Evolutionary conservation across 2,797 vertebrate species (phyloP).

Genomic region (Mormyrops boulengeri): DNA sequence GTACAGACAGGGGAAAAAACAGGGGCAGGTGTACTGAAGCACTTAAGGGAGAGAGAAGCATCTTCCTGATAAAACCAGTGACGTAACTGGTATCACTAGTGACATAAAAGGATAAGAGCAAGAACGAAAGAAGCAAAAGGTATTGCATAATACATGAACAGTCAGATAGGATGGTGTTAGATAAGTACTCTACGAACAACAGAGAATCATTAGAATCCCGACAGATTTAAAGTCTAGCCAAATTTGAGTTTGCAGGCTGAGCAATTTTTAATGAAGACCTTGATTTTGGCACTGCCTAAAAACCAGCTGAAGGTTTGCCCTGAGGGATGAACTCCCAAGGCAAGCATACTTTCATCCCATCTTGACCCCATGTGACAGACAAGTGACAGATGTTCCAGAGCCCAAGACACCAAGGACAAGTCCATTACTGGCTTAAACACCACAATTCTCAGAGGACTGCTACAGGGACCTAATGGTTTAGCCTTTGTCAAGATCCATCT

Average conservation of each 20-base stretch:
- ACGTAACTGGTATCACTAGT: not conserved
- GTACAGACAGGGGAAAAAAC: not conserved
- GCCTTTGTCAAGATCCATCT: conserved; percentile 1
- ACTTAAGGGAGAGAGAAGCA: not conserved
- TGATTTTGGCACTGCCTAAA: conserved; percentile 50
- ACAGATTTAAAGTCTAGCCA: conserved; percentile 46
- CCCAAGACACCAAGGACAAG: conserved; percentile 41
- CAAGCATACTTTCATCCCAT: conserved; percentile 46
- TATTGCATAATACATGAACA: not conserved
- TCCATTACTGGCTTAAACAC: conserved; percentile 34
- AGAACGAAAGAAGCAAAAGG: not conserved
- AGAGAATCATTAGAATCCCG: not conserved
- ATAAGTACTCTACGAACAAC: not conserved
- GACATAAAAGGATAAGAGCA: not conserved
- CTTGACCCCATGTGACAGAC: conserved; percentile 36
- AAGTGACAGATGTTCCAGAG: conserved; percentile 41
- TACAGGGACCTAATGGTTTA: conserved; percentile 26
- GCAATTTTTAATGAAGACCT: conserved; percentile 44
- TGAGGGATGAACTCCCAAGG: conserved; percentile 40
- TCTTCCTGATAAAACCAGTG: not conserved
- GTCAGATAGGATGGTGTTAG: not conserved
- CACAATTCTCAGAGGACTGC: conserved; percentile 35
- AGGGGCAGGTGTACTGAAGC: not conserved
- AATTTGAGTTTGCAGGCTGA: conserved; percentile 47
- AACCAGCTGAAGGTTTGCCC: conserved; percentile 46